Evolutionary conservation across 2,797 vertebrate genomes (phyloP), one percentile per base, ranked within the genome.

Genomic region (Phalanger gymnotis): DNA sequence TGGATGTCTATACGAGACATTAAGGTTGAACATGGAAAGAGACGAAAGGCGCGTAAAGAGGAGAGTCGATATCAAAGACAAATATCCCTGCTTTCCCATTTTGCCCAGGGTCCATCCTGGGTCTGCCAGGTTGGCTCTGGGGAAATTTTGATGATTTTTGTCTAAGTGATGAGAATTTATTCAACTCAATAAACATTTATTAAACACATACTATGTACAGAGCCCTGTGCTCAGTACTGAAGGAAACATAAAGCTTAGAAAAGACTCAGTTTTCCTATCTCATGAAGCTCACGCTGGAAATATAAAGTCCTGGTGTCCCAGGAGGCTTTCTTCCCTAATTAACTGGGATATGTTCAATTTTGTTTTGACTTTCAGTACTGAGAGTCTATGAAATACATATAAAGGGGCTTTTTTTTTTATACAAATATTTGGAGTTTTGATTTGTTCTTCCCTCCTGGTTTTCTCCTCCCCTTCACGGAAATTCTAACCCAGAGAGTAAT

Each of bases 401-500:
- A n/a, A 53, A 34, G 54, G 90, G 90, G 19, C n/a, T 27, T 25
- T 27, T 25, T 27, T 25, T 40, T 3, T 12, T 2, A 40, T n/a
- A 2, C 51, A 87, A 87, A 87, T 87, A 87, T 87, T 87, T 87
- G 40, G 73, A 87, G 10, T 9, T 51, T 87, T 51, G 73, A 47
- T 87, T 87, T 87, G 73, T 51, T 93, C 92, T 87, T 87, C n/a
- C 51, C 40, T n/a, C 90, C 54, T n/a, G 0, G 0, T 7, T 25
- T 90, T 25, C 0, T 90, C 54, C 0, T 53, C n/a, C 94, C 53
- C 16, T 92, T 54, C 2, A 9, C 97, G 99, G 99, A 99, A 96
- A 98, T 98, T 95, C 94, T 97, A 25, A 87, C 98, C 54, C 98
- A 98, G 97, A 98, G 99, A 27, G 27, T 98, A 58, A 47, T 98